Percentiles rank a stretch among this genome's conserved stretches.
phyloP scores from a whole-genome alignment of 2,888 invertebrate species.

The Pyralis farinalis region DNA sequence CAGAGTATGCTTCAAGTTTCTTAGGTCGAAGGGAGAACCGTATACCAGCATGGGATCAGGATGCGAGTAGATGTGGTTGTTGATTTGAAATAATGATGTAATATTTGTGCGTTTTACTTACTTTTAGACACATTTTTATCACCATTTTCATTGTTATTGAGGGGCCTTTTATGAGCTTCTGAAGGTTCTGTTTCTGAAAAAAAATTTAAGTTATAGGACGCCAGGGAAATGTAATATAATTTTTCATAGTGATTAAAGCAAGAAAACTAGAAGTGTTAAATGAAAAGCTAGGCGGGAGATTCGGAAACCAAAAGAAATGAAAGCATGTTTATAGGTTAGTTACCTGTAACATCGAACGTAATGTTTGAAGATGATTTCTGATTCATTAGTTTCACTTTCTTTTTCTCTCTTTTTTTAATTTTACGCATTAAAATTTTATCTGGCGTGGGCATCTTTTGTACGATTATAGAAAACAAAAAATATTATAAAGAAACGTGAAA shows the following conservation, averaged over 20 bases:
- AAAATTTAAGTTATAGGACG: not conserved
- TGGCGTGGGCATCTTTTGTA: constrained; percentile 84
- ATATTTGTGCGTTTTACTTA: no score
- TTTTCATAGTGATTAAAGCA: no score
- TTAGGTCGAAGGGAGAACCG: no score
- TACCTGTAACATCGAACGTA: constrained; percentile 36
- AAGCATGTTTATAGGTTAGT: constrained; percentile 31
- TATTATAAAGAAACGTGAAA: no score
- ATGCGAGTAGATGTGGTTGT: no score
- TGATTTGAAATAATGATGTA: no score
- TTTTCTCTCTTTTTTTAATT: constrained; percentile 88
- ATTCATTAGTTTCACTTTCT: constrained; percentile 79
- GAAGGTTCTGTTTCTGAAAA: constrained; percentile 23
- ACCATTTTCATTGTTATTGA: constrained; percentile 28
- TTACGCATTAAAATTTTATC: constrained; percentile 89
- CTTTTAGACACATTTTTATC: constrained; percentile 38
- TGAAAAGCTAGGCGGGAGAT: no score
- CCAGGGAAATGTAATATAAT: no score
- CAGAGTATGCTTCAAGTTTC: no score
- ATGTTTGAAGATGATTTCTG: constrained; percentile 75
- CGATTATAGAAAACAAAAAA: constrained; percentile 8
- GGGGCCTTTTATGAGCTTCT: constrained; percentile 44
- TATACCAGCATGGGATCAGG: no score
- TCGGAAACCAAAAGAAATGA: no score
- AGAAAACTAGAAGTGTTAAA: no score